Evolutionary conservation across 2,797 vertebrate genomes (phyloP).

Genomic region (Yasuhikotakia modesta): DNA sequence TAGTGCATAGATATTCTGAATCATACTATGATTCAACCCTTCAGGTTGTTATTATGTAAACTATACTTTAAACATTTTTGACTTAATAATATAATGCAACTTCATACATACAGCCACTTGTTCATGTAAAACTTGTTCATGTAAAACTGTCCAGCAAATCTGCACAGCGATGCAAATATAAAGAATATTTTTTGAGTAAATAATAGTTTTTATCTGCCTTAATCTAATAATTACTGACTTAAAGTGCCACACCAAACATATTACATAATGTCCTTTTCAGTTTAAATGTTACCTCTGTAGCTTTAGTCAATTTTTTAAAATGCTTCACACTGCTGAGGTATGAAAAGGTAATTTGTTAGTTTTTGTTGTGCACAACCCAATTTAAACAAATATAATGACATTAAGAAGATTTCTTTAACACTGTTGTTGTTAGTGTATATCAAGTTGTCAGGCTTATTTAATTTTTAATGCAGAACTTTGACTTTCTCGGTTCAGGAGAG

Average conservation of each 20-base stretch:
- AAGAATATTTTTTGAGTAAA: not conserved
- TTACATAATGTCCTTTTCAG: conserved; percentile 42
- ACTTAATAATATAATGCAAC: not conserved
- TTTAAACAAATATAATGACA: not conserved
- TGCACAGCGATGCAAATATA: not conserved
- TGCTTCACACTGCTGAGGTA: not conserved
- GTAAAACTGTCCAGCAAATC: not conserved
- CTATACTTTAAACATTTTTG: not conserved
- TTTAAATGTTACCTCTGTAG: conserved; percentile 43
- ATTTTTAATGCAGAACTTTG: not conserved
- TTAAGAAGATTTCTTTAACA: not conserved
- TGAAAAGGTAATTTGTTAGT: not conserved
- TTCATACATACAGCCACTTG: not conserved
- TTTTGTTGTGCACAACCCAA: not conserved
- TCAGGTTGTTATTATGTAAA: not conserved
- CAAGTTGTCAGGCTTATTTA: conserved; percentile 23
- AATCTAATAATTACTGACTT: conserved; percentile 25
- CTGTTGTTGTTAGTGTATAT: conserved; percentile 15
- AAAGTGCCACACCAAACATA: conserved; percentile 24
- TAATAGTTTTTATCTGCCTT: conserved; percentile 2
- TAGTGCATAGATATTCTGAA: not conserved
- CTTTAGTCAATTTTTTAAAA: not conserved
- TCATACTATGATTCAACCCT: not conserved
- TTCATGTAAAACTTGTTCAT: not conserved
- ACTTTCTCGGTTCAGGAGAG: conserved; percentile 63